phyloP scores from a whole-genome alignment of 2,113 vertebrate genomes.

The Cyphomyrus discorhynchus region DNA sequence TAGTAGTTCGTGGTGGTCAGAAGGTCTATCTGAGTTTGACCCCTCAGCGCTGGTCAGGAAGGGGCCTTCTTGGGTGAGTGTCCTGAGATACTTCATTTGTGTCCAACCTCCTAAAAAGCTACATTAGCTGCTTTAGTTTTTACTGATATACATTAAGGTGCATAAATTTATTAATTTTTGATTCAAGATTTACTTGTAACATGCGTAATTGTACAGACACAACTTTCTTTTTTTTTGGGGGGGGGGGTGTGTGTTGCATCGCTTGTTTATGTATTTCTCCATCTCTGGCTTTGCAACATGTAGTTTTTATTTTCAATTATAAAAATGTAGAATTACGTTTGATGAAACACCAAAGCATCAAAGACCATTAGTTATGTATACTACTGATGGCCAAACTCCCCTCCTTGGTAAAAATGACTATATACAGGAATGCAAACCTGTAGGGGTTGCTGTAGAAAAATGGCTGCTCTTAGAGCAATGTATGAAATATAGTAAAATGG shows the following conservation, averaged over 20 bases:
- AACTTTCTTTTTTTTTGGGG: neutral
- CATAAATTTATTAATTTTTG: neutral
- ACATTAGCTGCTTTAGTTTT: neutral
- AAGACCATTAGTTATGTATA: neutral
- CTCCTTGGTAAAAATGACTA: neutral
- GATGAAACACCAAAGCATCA: neutral
- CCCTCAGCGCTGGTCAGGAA: conserved; percentile 81
- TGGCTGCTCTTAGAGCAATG: neutral
- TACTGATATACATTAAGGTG: neutral
- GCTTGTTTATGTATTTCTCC: neutral
- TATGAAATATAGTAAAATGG: neutral
- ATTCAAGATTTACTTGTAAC: neutral
- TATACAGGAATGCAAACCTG: neutral
- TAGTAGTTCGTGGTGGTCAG: conserved; percentile 69
- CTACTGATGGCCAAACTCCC: neutral
- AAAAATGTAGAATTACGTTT: neutral
- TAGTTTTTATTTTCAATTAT: neutral
- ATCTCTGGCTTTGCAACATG: neutral
- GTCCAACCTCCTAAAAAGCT: neutral
- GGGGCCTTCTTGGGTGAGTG: conserved; percentile 83
- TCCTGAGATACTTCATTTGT: neutral
- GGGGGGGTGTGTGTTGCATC: neutral
- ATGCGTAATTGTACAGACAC: neutral
- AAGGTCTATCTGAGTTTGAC: conserved; percentile 71
- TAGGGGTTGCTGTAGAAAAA: neutral